Percentiles rank a stretch among this genome's conserved stretches.
Conservation (phyloP, 2,113 vertebrate species). For the Podilymbus podiceps region DNA sequence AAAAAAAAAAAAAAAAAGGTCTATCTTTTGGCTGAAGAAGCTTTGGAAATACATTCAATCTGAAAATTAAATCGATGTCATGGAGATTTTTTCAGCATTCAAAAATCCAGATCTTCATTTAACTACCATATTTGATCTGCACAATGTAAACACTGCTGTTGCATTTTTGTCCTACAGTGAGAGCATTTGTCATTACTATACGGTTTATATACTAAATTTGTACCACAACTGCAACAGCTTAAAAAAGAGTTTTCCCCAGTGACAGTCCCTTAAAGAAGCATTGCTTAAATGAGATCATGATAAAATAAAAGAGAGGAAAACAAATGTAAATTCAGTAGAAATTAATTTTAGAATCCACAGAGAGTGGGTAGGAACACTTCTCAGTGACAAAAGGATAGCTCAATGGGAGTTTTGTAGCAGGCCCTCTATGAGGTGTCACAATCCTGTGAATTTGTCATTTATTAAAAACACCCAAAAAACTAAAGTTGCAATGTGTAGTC, state of each 20-base stretch:
- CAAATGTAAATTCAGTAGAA: not conserved
- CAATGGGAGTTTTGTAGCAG: not conserved
- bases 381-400: not conserved
- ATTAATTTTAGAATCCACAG: not conserved
- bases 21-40: not conserved
- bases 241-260: not conserved
- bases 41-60: not conserved
- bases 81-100: not conserved
- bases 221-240: not conserved
- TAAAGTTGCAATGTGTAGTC: not conserved
- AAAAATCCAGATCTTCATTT: not conserved
- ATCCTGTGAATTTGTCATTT: not conserved
- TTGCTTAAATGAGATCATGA: not conserved
- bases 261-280: not conserved
- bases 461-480: not conserved
- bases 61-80: not conserved
- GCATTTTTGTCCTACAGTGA: not conserved
- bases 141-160: not conserved
- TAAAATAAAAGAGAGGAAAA: not conserved
- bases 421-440: rapidly evolving
- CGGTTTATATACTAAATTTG: not conserved
- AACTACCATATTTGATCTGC: not conserved
- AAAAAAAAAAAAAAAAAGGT: not conserved
- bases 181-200: not conserved
- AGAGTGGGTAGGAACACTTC: not conserved